These are phyloP conservation scores for Sminthurides aquaticus DNA, from an alignment of 2,888 invertebrate genomes.

Conservation along the genomic window DNA sequence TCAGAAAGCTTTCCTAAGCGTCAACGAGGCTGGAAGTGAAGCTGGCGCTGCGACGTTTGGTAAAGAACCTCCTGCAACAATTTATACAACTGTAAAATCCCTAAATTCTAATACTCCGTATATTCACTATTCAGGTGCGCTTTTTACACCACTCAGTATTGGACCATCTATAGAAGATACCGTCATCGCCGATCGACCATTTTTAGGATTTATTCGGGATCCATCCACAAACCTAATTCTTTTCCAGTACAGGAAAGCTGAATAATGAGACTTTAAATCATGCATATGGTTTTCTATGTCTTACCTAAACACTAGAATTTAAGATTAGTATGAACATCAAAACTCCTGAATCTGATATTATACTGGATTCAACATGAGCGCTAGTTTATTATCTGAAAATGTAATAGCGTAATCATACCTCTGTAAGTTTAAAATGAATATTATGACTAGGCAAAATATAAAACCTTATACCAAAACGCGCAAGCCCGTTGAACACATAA, in stretches of 20 bases:
- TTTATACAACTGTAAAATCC: no score
- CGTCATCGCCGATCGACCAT: conserved; percentile 57
- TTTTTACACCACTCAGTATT: conserved; percentile 36
- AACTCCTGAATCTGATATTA: no score
- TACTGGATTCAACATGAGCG: no score
- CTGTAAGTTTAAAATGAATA: no score
- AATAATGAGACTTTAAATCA: conserved; percentile 2
- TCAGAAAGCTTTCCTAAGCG: conserved; percentile 76
- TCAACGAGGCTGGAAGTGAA: conserved; percentile 79
- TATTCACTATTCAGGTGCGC: conserved; percentile 24
- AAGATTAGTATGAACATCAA: no score
- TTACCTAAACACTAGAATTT: no score
- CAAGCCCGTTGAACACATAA: background rate
- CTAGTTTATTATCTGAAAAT: background rate
- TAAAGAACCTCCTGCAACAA: conserved; percentile 48
- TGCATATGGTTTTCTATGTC: no score
- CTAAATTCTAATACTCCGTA: background rate
- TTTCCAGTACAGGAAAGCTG: conserved; percentile 50
- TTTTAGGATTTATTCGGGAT: conserved; percentile 60
- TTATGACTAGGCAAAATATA: background rate
- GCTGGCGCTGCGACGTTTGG: conserved; percentile 71
- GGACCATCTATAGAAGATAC: conserved; percentile 34
- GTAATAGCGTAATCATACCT: no score
- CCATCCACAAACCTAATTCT: conserved; percentile 52
- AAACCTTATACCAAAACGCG: background rate